Percentiles rank a stretch among this genome's conserved stretches.
Evolutionary conservation across 2,888 invertebrate species (phyloP).

Genomic region (Ceratothoa steindachneri): DNA sequence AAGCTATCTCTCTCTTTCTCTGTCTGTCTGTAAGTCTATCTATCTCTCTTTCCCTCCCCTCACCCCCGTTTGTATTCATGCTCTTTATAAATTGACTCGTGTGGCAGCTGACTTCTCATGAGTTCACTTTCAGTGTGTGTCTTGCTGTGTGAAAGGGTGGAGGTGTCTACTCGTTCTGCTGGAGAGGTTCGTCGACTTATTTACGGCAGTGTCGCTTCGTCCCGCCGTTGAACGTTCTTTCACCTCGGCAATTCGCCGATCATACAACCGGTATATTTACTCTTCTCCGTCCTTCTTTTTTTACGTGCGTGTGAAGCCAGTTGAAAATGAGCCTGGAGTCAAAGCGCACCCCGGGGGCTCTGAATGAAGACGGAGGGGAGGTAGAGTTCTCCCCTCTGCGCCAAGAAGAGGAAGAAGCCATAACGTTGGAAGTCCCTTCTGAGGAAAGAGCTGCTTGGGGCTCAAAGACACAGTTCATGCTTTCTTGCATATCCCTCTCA

Average conservation of each 20-base stretch:
- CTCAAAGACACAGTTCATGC: conserved; percentile 57
- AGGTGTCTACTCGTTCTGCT: conserved; percentile 13
- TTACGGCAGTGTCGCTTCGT: too few relatives aligned
- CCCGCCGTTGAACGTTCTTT: background rate
- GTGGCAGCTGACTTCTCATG: too few relatives aligned
- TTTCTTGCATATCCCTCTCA: conserved; percentile 63
- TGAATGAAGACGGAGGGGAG: conserved; percentile 27
- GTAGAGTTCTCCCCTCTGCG: conserved; percentile 46
- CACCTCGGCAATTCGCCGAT: background rate
- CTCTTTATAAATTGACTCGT: too few relatives aligned
- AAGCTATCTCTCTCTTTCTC: too few relatives aligned
- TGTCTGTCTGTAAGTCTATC: too few relatives aligned
- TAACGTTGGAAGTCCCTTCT: conserved; percentile 34
- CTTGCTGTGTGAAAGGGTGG: background rate
- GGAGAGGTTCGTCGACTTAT: too few relatives aligned
- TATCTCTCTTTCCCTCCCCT: too few relatives aligned
- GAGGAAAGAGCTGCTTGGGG: conserved; percentile 47
- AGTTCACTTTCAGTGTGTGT: background rate
- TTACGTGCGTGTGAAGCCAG: conserved; percentile 24
- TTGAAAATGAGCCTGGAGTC: background rate
- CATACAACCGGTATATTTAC: background rate
- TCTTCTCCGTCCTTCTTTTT: background rate
- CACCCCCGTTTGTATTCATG: too few relatives aligned
- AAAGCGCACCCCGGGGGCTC: background rate
- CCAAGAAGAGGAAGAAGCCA: conserved; percentile 42